These are phyloP conservation scores for Ctenoplectra terminalis DNA, from an alignment of 1,140 invertebrate genomes.

Conservation along the genomic window DNA sequence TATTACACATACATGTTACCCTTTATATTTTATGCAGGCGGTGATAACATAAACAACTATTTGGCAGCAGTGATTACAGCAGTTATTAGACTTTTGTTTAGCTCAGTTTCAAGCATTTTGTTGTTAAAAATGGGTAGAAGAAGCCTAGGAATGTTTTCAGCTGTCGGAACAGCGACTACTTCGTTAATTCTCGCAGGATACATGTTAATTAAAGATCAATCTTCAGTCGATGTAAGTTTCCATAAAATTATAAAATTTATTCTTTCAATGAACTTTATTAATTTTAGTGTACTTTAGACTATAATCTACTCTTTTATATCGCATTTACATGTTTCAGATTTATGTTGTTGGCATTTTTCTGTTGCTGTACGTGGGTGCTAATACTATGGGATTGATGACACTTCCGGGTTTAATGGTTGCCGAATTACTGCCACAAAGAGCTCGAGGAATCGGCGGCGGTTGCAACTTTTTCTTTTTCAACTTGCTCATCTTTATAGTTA, in stretches of 20 bases:
- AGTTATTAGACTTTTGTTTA: conserved; percentile 85
- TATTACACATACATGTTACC: too few relatives aligned
- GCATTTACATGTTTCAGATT: conserved; percentile 64
- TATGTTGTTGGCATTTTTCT: conserved; percentile 84
- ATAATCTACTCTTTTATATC: not conserved
- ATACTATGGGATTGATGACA: conserved; percentile 88
- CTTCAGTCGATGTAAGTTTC: conserved; percentile 69
- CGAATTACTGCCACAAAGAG: conserved; percentile 87
- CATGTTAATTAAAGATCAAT: conserved; percentile 80
- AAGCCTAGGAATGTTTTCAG: conserved; percentile 85
- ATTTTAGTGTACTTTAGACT: conserved; percentile 56
- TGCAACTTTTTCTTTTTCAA: conserved; percentile 89
- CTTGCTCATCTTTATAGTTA: conserved; percentile 87
- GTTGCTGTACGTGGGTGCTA: conserved; percentile 87
- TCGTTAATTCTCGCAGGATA: conserved; percentile 85
- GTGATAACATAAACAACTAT: conserved; percentile 77
- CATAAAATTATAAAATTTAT: not conserved
- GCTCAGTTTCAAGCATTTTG: conserved; percentile 85
- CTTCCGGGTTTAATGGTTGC: conserved; percentile 88
- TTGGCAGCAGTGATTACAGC: conserved; percentile 87
- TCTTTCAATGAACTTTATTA: too few relatives aligned
- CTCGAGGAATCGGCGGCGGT: conserved; percentile 86
- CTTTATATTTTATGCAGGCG: conserved; percentile 52
- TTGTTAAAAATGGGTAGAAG: conserved; percentile 86
- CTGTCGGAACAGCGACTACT: conserved; percentile 85